These are phyloP conservation scores for Yponomeuta malinellus DNA, from an alignment of 2,888 invertebrate genomes.

Conservation along the genomic window DNA sequence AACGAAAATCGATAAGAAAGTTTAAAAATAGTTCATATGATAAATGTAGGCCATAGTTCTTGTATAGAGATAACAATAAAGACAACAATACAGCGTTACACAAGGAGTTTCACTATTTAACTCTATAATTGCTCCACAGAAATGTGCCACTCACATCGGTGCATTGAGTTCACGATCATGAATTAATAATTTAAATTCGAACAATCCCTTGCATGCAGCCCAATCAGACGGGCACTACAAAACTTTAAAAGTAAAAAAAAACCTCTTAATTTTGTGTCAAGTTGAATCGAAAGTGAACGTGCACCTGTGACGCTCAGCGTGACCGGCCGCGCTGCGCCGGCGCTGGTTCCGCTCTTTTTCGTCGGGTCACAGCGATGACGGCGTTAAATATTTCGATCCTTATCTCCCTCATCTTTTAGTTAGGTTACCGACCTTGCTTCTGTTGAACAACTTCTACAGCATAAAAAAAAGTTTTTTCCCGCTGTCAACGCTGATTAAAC, in stretches of 20 bases:
- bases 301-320: conserved; percentile 52
- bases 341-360: conserved; percentile 43
- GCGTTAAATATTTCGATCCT: conserved; percentile 1
- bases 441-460: not conserved
- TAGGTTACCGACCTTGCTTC: not conserved
- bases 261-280: conserved; percentile 31
- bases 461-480: not conserved
- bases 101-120: too few species aligned
- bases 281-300: conserved; percentile 64
- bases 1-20: too few species aligned
- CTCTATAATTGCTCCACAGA: too few species aligned
- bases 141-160: too few species aligned
- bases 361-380: conserved; percentile 56
- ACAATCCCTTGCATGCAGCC: too few species aligned
- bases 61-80: too few species aligned
- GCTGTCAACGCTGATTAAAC: not conserved
- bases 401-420: not conserved
- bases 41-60: too few species aligned
- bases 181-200: too few species aligned
- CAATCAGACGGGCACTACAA: not conserved
- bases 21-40: too few species aligned
- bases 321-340: conserved; percentile 38
- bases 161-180: too few species aligned
- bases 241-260: not conserved
- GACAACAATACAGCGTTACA: too few species aligned